Conservation (phyloP, 2,113 vertebrate species). For the Peromyscus leucopus region DNA sequence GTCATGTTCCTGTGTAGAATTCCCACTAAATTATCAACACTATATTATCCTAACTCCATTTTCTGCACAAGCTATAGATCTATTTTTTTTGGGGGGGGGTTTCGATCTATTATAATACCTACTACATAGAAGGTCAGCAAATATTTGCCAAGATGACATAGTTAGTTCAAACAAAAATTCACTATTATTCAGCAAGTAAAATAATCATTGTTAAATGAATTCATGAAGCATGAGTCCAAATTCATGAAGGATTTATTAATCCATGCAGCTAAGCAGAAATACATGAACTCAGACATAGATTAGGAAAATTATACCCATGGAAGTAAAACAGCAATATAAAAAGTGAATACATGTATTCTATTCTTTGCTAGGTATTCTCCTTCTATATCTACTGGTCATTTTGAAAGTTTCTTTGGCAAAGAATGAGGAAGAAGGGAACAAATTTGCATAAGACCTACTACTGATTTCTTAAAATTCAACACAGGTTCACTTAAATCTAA, state of each 20-base stretch:
- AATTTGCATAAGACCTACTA: constrained; percentile 40
- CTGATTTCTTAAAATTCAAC: not conserved
- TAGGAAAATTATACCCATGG: not conserved
- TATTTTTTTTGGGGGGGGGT: not conserved
- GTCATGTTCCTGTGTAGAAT: not conserved
- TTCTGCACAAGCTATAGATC: not conserved
- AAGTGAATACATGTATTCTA: not conserved
- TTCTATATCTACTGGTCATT: not conserved
- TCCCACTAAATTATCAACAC: constrained; percentile 28
- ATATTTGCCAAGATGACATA: not conserved
- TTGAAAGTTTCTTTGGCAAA: constrained; percentile 51
- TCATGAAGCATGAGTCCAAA: constrained; percentile 7
- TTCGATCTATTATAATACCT: not conserved
- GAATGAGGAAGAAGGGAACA: not conserved
- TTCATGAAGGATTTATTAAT: not conserved
- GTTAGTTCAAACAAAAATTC: not conserved
- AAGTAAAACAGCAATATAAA: not conserved
- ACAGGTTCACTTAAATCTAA: not conserved
- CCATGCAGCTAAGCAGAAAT: not conserved
- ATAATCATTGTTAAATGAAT: constrained; percentile 14
- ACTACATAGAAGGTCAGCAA: not conserved
- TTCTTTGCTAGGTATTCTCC: not conserved
- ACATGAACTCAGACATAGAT: not conserved
- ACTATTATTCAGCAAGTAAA: constrained; percentile 36
- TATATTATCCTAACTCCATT: not conserved